phyloP scores from a whole-genome alignment of 1,140 invertebrate genomes.

The Patella vulgata region DNA sequence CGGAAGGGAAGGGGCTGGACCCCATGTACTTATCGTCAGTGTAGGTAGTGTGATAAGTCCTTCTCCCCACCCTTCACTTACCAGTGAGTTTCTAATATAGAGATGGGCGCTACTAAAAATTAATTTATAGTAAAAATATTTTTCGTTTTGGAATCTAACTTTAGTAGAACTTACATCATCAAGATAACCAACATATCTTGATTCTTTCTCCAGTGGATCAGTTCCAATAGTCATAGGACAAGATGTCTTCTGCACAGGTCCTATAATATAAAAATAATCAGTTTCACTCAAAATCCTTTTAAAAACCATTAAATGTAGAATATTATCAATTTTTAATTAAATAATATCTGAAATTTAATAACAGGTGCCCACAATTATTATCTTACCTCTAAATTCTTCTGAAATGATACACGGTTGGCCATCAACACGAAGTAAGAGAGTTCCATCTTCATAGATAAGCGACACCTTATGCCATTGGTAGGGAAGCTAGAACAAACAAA shows the following conservation, averaged over 20 bases:
- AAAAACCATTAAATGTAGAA: too few species aligned
- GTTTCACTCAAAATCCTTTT: too few species aligned
- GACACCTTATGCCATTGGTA: constrained; percentile 36
- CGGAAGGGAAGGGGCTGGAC: too few species aligned
- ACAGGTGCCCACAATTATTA: constrained; percentile 7
- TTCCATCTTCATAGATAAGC: constrained; percentile 37
- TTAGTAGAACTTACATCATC: constrained; percentile 38
- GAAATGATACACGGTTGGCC: constrained; percentile 37
- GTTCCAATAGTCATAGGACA: constrained; percentile 38
- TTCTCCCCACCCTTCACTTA: too few species aligned
- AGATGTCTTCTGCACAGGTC: constrained; percentile 27
- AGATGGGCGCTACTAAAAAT: too few species aligned
- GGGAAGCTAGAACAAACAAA: constrained; percentile 12
- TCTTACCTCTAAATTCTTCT: constrained; percentile 34
- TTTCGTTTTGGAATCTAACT: too few species aligned
- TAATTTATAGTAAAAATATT: too few species aligned
- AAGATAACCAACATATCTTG: constrained; percentile 30
- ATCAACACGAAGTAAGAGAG: constrained; percentile 32
- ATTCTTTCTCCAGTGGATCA: constrained; percentile 34
- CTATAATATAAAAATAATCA: constrained; percentile 7
- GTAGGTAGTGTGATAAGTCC: too few species aligned
- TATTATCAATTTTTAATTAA: not conserved
- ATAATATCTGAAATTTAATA: not conserved
- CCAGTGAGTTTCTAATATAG: too few species aligned
- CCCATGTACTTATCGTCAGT: too few species aligned